Base-by-base conservation (phyloP, 1,140 invertebrate genomes). In the Cyphomyrmex costatus region DNA sequence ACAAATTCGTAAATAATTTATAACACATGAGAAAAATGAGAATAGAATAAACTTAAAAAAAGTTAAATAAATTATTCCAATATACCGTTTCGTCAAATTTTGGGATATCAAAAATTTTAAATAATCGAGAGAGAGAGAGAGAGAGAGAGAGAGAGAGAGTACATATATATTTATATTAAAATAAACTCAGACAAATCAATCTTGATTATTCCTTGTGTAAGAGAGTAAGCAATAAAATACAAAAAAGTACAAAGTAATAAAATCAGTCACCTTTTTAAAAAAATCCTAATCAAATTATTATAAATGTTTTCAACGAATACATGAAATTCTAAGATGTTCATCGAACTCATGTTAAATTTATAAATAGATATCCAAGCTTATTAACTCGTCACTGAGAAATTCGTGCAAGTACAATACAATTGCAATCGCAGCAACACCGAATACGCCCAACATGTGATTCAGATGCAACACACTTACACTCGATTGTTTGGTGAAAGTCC, bases 401-500 rank as follows among this genome's bases (percentile, higher is more conserved):
- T 27, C n/a, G 14, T 30, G 30, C 12, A 58, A 74, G 7, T 27
- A 73, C 4, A 76, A 63, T 30, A 21, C 24, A 14, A 78, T 33
- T 30, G 76, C 16, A 36, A 30, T 78, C 14, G 19, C 51, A 16
- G 14, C 4, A 30, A 27, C 21, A 30, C 27, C 19, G 36, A 60
- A 24, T 24, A 73, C 30, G 53, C 77, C 58, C 49, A 33, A 12
- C 78, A 80, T 27, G 77, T 51, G 65, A 12, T 70, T 80, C 42
- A 56, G 21, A 46, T 46, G 63, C 61, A 61, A 88, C 24, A 51
- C 24, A 86, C 58, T 88, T 73, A 66, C 60, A 70, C 76, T 86
- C 65, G 85, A 92, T 92, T 90, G 66, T 91, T 89, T 78, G 89
- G 92, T 91, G 92, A 93, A 93, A 93, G 91, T 93, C 61, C 42